These are phyloP conservation scores for Percopsis transmontana DNA, from an alignment of 2,113 vertebrate genomes.

Conservation along the genomic window DNA sequence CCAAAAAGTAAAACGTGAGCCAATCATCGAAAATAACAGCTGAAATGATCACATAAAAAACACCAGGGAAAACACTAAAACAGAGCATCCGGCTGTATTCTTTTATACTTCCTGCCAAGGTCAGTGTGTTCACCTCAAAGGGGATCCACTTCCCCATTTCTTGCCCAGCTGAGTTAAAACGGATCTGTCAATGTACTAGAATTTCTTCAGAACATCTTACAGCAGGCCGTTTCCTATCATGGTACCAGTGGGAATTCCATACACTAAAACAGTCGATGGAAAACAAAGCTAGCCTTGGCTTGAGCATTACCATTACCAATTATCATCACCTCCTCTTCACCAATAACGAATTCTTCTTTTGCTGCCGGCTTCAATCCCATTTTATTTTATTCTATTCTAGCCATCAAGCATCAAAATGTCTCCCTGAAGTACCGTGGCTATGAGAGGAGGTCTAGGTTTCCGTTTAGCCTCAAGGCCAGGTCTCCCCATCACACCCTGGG, in stretches of 20 bases:
- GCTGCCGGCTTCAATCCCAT: slow-evolving; percentile 59
- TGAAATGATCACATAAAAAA: slow-evolving; percentile 12
- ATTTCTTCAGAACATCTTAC: slow-evolving; percentile 68
- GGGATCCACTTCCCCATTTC: slow-evolving; percentile 62
- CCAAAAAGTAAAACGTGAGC: slow-evolving; percentile 25
- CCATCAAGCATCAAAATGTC: slow-evolving; percentile 75
- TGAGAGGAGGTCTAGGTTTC: slow-evolving; percentile 64
- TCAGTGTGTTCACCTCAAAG: slow-evolving; percentile 61
- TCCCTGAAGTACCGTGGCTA: slow-evolving; percentile 68
- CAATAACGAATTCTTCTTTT: slow-evolving; percentile 61
- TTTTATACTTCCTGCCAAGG: slow-evolving; percentile 65
- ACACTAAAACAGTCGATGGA: slow-evolving; percentile 59
- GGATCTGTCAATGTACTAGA: slow-evolving; percentile 58
- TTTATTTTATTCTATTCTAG: slow-evolving; percentile 69
- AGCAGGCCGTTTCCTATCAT: slow-evolving; percentile 66
- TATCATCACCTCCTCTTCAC: slow-evolving; percentile 55
- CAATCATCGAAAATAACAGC: slow-evolving; percentile 23
- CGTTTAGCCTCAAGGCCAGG: slow-evolving; percentile 74
- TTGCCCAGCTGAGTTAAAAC: slow-evolving; percentile 67
- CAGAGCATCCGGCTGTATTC: slow-evolving; percentile 33
- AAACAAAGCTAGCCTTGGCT: slow-evolving; percentile 63
- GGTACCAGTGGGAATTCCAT: slow-evolving; percentile 66
- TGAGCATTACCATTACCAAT: slow-evolving; percentile 63
- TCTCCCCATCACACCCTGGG: slow-evolving; percentile 72
- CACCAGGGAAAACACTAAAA: slow-evolving; percentile 38